These are phyloP conservation scores for Rhynchophorus ferrugineus DNA, from an alignment of 1,140 invertebrate genomes.

Conservation along the genomic window DNA sequence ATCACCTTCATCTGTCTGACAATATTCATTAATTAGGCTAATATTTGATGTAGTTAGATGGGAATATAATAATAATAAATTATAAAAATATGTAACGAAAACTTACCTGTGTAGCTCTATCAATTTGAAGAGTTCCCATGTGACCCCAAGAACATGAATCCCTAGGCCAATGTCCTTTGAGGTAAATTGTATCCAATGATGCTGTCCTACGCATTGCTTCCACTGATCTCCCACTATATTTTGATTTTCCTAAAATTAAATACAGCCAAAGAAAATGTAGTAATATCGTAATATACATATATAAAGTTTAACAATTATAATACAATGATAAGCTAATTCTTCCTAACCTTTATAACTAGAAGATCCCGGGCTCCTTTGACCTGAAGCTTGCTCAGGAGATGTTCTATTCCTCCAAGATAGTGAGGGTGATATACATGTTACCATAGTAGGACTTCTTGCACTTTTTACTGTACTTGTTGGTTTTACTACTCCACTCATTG, in stretches of 20 bases:
- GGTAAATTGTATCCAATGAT: constrained; percentile 68
- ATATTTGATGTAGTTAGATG: too few species aligned
- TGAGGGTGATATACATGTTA: constrained; percentile 55
- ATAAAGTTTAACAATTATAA: neutral
- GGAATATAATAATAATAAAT: neutral
- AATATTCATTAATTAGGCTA: neutral
- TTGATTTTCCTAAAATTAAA: constrained; percentile 19
- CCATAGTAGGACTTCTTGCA: constrained; percentile 57
- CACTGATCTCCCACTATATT: constrained; percentile 33
- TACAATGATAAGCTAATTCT: neutral
- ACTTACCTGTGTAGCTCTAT: constrained; percentile 68
- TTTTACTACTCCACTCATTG: constrained; percentile 61
- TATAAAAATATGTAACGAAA: neutral
- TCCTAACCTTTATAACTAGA: constrained; percentile 58
- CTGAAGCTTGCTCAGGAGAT: constrained; percentile 58
- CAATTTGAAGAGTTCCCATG: constrained; percentile 57
- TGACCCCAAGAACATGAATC: constrained; percentile 56
- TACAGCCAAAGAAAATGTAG: too few species aligned
- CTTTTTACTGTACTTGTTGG: constrained; percentile 52
- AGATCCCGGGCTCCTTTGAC: constrained; percentile 63
- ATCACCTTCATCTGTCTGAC: constrained; percentile 34
- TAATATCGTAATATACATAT: too few species aligned
- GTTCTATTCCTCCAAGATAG: constrained; percentile 52
- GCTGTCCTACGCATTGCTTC: constrained; percentile 64
- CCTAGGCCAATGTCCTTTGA: constrained; percentile 67